phyloP scores from a whole-genome alignment of 2,113 vertebrate species.

The Callospermophilus lateralis region DNA sequence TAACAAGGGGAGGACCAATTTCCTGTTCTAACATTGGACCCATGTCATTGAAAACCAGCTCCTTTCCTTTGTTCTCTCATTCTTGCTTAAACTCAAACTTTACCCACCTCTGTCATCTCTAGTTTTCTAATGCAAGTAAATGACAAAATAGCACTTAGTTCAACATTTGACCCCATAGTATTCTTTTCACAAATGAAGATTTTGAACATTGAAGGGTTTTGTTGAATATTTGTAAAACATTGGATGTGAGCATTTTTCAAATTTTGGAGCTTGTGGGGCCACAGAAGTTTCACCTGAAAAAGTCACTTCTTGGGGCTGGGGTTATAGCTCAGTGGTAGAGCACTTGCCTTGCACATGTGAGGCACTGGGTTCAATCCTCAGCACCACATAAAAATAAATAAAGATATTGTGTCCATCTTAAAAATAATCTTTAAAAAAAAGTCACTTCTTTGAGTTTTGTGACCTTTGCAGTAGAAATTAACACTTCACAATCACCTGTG shows the following conservation, averaged over 20 bases:
- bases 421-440: not conserved
- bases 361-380: too few relatives aligned
- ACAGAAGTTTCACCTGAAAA: conserved; percentile 48
- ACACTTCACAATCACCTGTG: conserved; percentile 50
- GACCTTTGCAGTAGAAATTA: not conserved
- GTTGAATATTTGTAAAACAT: conserved; percentile 43
- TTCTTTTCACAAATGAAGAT: conserved; percentile 49
- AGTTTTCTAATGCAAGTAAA: conserved; percentile 26
- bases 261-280: conserved; percentile 41
- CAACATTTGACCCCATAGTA: conserved; percentile 28
- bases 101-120: not conserved
- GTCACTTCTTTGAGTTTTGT: not conserved
- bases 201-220: conserved; percentile 47
- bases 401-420: too few relatives aligned
- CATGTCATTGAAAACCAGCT: conserved; percentile 7
- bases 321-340: too few relatives aligned
- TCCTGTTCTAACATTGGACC: not conserved
- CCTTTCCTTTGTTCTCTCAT: conserved; percentile 25
- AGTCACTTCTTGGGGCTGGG: not conserved
- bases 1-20: conserved; percentile 20
- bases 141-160: conserved; percentile 14
- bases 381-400: too few relatives aligned
- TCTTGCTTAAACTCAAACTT: conserved; percentile 20
- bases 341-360: too few relatives aligned
- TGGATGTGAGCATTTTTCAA: conserved; percentile 16